These are phyloP conservation scores for Oreocharis arfaki DNA, from an alignment of 2,113 vertebrate genomes.

Conservation along the genomic window DNA sequence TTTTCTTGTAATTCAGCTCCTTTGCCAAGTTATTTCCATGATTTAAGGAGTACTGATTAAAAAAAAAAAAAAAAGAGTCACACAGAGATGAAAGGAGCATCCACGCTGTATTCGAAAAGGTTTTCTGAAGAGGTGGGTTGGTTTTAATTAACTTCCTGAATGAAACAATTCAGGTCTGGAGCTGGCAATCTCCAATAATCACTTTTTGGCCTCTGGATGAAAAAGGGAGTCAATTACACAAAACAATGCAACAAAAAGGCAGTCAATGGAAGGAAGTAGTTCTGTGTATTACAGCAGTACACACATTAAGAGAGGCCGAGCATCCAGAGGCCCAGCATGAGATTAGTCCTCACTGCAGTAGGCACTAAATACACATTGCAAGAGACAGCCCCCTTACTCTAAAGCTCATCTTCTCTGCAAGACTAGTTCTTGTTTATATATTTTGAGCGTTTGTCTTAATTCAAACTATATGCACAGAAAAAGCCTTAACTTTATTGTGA, in stretches of 20 bases:
- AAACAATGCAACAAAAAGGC: constrained; percentile 51
- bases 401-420: constrained; percentile 37
- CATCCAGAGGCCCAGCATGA: background rate
- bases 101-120: background rate
- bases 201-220: constrained; percentile 46
- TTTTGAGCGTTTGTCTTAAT: constrained; percentile 47
- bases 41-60: constrained; percentile 46
- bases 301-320: background rate
- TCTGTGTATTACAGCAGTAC: constrained; percentile 24
- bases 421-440: constrained; percentile 47
- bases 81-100: constrained; percentile 40
- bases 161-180: constrained; percentile 60
- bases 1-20: constrained; percentile 56
- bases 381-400: background rate
- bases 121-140: constrained; percentile 56
- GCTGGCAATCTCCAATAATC: constrained; percentile 59
- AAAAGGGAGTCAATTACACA: constrained; percentile 58
- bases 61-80: background rate
- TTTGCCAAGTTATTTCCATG: constrained; percentile 62
- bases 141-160: constrained; percentile 67
- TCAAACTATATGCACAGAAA: background rate
- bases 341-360: background rate
- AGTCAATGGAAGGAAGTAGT: constrained; percentile 57
- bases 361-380: background rate
- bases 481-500: background rate